Base-by-base conservation (phyloP, 2,888 invertebrate genomes). In the Cerastoderma edule region DNA sequence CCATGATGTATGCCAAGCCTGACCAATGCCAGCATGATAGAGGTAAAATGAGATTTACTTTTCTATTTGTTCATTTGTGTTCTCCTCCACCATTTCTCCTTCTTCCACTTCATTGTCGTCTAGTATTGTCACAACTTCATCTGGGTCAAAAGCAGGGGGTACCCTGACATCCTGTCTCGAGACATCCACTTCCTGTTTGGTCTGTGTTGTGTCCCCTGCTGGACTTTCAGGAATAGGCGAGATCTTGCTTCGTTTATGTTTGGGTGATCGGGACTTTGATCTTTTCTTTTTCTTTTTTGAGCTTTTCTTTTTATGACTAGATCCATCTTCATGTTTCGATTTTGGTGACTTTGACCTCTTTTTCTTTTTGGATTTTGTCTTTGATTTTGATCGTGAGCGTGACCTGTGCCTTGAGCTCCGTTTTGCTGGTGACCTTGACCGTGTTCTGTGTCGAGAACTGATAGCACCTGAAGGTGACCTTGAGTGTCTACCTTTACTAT, bases 331-430 rank as follows among this genome's bases (percentile, higher is more conserved):
- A 27, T 69, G 72, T 33, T 60, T 83, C 22, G 80, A 71, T 30
- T 78, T 78, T 27, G 83, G 84, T 60, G 87, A 85, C 67, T 80
- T 84, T 67, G 87, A 87, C 67, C 80, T 78, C 71, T 83, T 86
- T 64, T 83, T 85, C 44, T 82, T 83, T 64, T 80, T 84, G 44
- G 83, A 77, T 53, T 74, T 83, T 54, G 79, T 57, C 30, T 74
- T 73, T 69, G 83, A 80, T 69, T 57, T 70, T 68, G 80, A 84
- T 65, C 78, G 64, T 80, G 60, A 60, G 22, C 27, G 35, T 60
- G 80, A 83, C 71, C 74, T 81, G 19, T 75, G 73, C 53, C 64
- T 70, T 32, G 75, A 72, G 48, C 67, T 80, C 53, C 78, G 72
- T 54, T 80, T 82, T 44, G 39, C 24, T 1, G 60, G 60, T 39